Base-by-base conservation (phyloP, 2,888 invertebrate species). In the Blastobasis adustella region DNA sequence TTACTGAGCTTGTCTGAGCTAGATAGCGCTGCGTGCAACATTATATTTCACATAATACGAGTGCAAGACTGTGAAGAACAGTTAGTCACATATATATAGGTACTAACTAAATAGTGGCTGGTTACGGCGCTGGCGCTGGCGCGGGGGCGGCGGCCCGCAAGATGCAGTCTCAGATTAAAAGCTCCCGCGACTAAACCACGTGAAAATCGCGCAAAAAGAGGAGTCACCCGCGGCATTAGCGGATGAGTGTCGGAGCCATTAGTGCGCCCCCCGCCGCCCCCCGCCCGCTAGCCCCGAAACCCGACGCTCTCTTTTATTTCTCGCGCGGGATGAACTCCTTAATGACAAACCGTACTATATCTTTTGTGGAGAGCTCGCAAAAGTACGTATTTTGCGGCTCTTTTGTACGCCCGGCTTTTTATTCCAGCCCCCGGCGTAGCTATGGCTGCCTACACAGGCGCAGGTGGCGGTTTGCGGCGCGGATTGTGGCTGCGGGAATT, bases 271-370 rank as follows among this genome's bases (percentile, higher is more conserved):
- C 53, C 54, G 58, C 54, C 60, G 66, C 58, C 65, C 58, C 58
- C 59, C 65, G 57, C 69, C 71, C 70, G 63, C 61, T 73, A 72
- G 67, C 74, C 75, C 77, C 71, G 69, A 77, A 77, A 76, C 72
- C 76, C 80, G 66, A 70, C 79, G 79, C 79, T 79, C 86, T 86
- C 87, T 88, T 88, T 88, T 87, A 87, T 87, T 88, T 87, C 87
- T 83, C 84, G 86, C 84, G 83, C 84, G 84, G 85, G 86, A 87
- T 88, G 87, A 88, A 88, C 87, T 88, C 87, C 87, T 88, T 88
- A 87, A 88, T 87, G 87, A 87, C 87, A 88, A 87, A 88, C 87
- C 87, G 85, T 87, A 87, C 87, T 88, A 87, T 88, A 87, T 88
- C 87, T 88, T 86, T 87, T 88, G 87, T 87, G 83, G 82, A 86